Percentiles rank a stretch among this genome's conserved stretches.
phyloP scores from a whole-genome alignment of 2,888 invertebrate species.

The Pandemis corylana region DNA sequence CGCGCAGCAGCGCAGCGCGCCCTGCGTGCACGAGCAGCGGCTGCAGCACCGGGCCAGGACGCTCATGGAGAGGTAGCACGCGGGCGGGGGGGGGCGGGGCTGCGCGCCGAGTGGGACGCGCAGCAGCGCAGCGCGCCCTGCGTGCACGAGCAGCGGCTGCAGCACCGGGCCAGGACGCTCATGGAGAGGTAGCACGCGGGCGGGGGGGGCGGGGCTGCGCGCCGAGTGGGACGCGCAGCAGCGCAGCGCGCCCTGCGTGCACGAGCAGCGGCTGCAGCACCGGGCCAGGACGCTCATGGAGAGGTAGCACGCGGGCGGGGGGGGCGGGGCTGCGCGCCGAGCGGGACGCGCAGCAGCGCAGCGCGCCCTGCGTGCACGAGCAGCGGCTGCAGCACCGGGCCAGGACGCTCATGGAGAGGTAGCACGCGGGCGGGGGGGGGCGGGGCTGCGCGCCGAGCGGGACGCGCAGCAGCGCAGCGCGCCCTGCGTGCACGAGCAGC shows the following conservation, averaged over 20 bases:
- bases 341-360: slow-evolving; percentile 41
- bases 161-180: slow-evolving; percentile 86
- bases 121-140: slow-evolving; percentile 85
- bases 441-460: slow-evolving; percentile 87
- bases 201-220: slow-evolving; percentile 68
- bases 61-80: slow-evolving; percentile 84
- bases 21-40: slow-evolving; percentile 85
- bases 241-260: slow-evolving; percentile 86
- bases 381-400: slow-evolving; percentile 67
- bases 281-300: slow-evolving; percentile 87
- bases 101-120: slow-evolving; percentile 87
- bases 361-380: slow-evolving; percentile 45
- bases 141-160: slow-evolving; percentile 85
- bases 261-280: slow-evolving; percentile 84
- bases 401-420: slow-evolving; percentile 69
- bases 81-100: slow-evolving; percentile 60
- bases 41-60: slow-evolving; percentile 86
- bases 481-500: slow-evolving; percentile 85
- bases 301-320: slow-evolving; percentile 54
- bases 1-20: slow-evolving; percentile 82
- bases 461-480: slow-evolving; percentile 84
- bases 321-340: slow-evolving; percentile 53
- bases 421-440: slow-evolving; percentile 65
- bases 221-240: slow-evolving; percentile 88
- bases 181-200: slow-evolving; percentile 80